These are phyloP conservation scores for Drosophila miranda DNA, from an alignment of 1,140 invertebrate species.

Conservation along the genomic window DNA sequence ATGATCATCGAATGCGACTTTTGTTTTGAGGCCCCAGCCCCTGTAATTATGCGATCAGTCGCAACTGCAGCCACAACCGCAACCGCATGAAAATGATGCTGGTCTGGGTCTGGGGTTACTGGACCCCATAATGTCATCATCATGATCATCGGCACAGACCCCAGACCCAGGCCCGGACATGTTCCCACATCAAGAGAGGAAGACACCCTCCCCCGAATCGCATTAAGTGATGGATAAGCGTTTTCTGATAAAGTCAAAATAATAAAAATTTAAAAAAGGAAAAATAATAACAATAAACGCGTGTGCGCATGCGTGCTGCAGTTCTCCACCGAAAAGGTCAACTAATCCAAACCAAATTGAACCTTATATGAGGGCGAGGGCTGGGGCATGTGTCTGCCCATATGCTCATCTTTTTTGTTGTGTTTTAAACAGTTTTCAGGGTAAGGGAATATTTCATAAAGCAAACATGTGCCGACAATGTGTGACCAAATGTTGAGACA, in stretches of 20 bases:
- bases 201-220: neutral
- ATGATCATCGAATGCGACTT: constrained; percentile 19
- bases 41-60: constrained; percentile 48
- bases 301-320: constrained; percentile 42
- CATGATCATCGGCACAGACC: constrained; percentile 40
- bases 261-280: constrained; percentile 59
- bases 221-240: constrained; percentile 58
- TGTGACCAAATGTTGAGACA: constrained; percentile 50
- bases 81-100: constrained; percentile 62
- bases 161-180: constrained; percentile 32
- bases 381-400: constrained; percentile 19
- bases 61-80: constrained; percentile 7
- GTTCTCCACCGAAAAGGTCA: constrained; percentile 46
- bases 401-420: constrained; percentile 47
- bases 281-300: neutral
- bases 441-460: constrained; percentile 47
- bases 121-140: constrained; percentile 67
- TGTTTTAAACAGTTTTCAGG: constrained; percentile 43
- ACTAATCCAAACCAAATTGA: constrained; percentile 64
- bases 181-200: constrained; percentile 50
- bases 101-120: constrained; percentile 13
- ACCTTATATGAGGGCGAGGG: constrained; percentile 65
- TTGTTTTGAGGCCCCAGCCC: constrained; percentile 33
- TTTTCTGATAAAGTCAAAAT: constrained; percentile 66
- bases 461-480: constrained; percentile 66